A percentile compares a stretch with the other conserved stretches of the same genome.
phyloP scores from a whole-genome alignment of 2,113 vertebrate genomes.

The Planiliza haematocheilus region DNA sequence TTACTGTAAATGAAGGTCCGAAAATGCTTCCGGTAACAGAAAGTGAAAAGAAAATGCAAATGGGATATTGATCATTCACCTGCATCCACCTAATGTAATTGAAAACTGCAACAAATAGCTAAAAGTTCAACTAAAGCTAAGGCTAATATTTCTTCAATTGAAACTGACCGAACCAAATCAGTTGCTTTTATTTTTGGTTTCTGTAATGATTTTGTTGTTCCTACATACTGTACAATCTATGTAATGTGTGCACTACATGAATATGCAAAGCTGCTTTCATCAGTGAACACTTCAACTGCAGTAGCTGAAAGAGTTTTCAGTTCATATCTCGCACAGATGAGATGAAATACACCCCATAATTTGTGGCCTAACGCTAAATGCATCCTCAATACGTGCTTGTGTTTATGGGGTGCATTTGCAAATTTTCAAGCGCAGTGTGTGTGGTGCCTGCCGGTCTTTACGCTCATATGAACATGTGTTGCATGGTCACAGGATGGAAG shows the following conservation, averaged over 20 bases:
- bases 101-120: slow-evolving; percentile 10
- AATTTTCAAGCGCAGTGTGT: neutral
- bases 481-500: slow-evolving; percentile 32
- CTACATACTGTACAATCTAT: neutral
- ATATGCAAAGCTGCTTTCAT: neutral
- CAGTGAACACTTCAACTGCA: neutral
- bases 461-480: slow-evolving; percentile 29
- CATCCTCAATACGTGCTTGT: neutral
- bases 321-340: slow-evolving; percentile 1
- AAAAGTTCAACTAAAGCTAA: too few species aligned
- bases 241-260: neutral
- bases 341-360: neutral
- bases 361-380: neutral
- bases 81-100: slow-evolving; percentile 25
- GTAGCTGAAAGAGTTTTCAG: neutral
- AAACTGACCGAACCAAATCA: too few species aligned
- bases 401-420: neutral
- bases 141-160: too few species aligned
- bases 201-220: neutral
- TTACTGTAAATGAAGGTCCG: slow-evolving; percentile 7
- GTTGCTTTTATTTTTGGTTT: too few species aligned
- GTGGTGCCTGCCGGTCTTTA: neutral
- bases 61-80: slow-evolving; percentile 32
- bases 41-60: slow-evolving; percentile 38
- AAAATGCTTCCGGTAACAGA: slow-evolving; percentile 33